Evolutionary conservation across 2,888 invertebrate species (phyloP), one percentile per base, ranked within the genome.

Genomic region (Argynnis bischoffii): DNA sequence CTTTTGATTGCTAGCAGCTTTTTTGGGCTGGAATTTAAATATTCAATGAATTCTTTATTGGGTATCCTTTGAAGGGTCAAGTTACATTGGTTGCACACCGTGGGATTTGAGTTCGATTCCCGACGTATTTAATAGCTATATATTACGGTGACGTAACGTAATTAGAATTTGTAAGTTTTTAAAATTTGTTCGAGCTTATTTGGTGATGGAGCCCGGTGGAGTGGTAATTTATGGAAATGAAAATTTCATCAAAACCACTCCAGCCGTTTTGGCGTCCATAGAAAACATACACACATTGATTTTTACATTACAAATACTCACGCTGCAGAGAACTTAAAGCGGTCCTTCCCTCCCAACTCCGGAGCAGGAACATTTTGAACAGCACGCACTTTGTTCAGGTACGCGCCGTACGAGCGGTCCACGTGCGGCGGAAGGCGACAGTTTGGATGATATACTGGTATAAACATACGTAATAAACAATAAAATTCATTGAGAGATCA

Each of bases 381-480:
- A 2, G 74, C 67, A 1, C 71, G 51, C 48, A 81, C 72, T 1
- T 83, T 77, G 8, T 74, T 76, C 26, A 84, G 51, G 66, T 89
- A 90, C 0, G 79, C 90, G 3, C 72, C 72, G 75, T 88, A 92
- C 0, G 90, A 86, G 0, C 84, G 77, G 70, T 91, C 90, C 18
- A 88, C 74, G 74, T 87, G 88, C 0, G 75, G 69, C 0, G 90
- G 92, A 0, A 90, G 79, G 0, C 90, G 89, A 65, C 90, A 89
- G 77, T 92, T 92, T 0, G 87, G 82, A 51, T 90, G 81, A 74
- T 86, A 88, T 31, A 85, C 90, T 88, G 80, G 13, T 11, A 26
- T 15, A 46, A 31, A 8, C 4, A 41, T 8, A 21, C 46, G 47
- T n/a, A 16, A 21, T 16, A 59, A 14, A 26, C 14, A 14, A 21